Conservation (phyloP, 2,113 vertebrate genomes). For the Upupa epops region DNA sequence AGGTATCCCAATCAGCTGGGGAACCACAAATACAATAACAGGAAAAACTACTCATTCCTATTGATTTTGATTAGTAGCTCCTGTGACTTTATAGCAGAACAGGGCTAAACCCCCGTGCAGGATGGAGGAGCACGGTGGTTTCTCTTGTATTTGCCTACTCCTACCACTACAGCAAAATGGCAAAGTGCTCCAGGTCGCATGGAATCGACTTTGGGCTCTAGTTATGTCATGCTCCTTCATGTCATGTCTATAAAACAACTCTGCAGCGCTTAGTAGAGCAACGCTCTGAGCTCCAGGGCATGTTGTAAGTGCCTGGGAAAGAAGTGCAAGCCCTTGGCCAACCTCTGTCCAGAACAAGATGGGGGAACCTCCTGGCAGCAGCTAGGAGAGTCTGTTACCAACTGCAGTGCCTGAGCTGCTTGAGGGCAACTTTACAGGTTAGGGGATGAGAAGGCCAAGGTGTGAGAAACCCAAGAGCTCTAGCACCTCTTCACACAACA, state of each 20-base stretch:
- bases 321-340: background rate
- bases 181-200: background rate
- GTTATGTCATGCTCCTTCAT: background rate
- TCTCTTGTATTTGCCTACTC: background rate
- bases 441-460: background rate
- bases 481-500: background rate
- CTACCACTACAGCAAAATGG: background rate
- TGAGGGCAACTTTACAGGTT: background rate
- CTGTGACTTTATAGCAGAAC: background rate
- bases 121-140: background rate
- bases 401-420: background rate
- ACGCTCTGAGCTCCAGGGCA: background rate
- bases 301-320: background rate
- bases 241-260: background rate
- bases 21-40: background rate
- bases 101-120: background rate
- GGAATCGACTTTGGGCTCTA: background rate
- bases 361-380: background rate
- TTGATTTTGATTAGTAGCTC: background rate
- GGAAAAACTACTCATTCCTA: background rate
- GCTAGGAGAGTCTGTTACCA: background rate
- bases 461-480: background rate
- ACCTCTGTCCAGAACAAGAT: background rate
- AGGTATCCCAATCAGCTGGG: conserved; percentile 7
- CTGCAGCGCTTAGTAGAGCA: rapidly evolving